phyloP scores from a whole-genome alignment of 2,888 invertebrate genomes.

The Tubiluchus corallicola region DNA sequence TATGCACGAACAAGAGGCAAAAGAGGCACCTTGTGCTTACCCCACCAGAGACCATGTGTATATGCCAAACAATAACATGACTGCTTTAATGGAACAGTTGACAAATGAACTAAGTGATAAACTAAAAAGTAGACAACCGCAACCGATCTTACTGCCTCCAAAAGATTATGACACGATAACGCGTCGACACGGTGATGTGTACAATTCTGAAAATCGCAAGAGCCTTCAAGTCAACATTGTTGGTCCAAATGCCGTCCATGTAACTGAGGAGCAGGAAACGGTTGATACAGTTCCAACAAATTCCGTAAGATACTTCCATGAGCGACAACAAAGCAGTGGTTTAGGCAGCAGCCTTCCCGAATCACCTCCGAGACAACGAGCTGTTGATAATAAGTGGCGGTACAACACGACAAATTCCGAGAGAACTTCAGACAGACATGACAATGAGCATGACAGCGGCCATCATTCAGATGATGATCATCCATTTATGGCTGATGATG shows the following conservation, averaged over 20 bases:
- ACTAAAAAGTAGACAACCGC: slow-evolving; percentile 13
- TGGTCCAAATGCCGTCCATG: not conserved
- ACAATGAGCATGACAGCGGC: too few species aligned
- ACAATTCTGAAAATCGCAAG: slow-evolving; percentile 36
- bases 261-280: not conserved
- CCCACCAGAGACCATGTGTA: not conserved
- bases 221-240: not conserved
- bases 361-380: too few species aligned
- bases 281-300: too few species aligned
- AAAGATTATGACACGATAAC: slow-evolving; percentile 85
- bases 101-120: not conserved
- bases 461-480: too few species aligned
- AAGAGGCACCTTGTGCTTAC: not conserved
- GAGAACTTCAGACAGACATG: too few species aligned
- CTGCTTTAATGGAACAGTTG: not conserved
- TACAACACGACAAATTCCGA: too few species aligned
- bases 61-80: not conserved
- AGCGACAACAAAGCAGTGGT: too few species aligned
- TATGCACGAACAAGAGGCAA: too few species aligned
- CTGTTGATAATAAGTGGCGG: too few species aligned
- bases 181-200: slow-evolving; percentile 51
- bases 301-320: too few species aligned
- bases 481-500: too few species aligned
- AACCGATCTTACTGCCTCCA: slow-evolving; percentile 68
- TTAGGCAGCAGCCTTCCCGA: too few species aligned